phyloP scores from a whole-genome alignment of 2,797 vertebrate species.

The Sebastes itinus region DNA sequence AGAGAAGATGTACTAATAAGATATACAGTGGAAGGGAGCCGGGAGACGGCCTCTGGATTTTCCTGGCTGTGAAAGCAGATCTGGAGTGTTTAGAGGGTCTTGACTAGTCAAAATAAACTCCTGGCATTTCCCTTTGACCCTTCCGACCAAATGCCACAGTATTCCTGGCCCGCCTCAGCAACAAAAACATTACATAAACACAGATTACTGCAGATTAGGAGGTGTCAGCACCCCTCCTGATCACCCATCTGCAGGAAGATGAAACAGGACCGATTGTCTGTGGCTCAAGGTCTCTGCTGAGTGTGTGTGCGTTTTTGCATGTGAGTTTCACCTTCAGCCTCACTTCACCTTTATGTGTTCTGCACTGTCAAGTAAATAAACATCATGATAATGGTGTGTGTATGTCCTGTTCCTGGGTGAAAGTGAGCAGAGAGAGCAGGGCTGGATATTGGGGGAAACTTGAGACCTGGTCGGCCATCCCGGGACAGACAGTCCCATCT shows the following conservation, averaged over 20 bases:
- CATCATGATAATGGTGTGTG: slow-evolving; percentile 15
- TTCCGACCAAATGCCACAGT: slow-evolving; percentile 50
- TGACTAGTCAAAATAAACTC: slow-evolving; percentile 69
- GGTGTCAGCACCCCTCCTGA: slow-evolving; percentile 43
- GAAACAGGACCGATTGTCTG: neutral
- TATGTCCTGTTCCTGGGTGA: slow-evolving; percentile 29
- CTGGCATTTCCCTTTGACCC: slow-evolving; percentile 43
- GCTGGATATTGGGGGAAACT: slow-evolving; percentile 68
- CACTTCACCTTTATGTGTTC: neutral
- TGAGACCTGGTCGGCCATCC: slow-evolving; percentile 68
- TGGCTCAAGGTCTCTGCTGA: slow-evolving; percentile 18
- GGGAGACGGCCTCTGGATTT: slow-evolving; percentile 13
- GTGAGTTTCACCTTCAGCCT: slow-evolving; percentile 31
- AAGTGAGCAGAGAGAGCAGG: slow-evolving; percentile 42
- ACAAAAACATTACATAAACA: slow-evolving; percentile 73
- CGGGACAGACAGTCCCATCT: slow-evolving; percentile 77
- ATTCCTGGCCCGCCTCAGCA: slow-evolving; percentile 41
- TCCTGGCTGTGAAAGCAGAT: slow-evolving; percentile 48
- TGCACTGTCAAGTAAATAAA: slow-evolving; percentile 41
- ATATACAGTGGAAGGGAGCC: slow-evolving; percentile 10
- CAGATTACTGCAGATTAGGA: slow-evolving; percentile 70
- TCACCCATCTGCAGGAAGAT: slow-evolving; percentile 30
- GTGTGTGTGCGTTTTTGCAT: neutral
- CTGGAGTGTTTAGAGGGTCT: slow-evolving; percentile 40
- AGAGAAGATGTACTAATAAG: slow-evolving; percentile 30